A percentile compares a stretch with the other conserved stretches of the same genome.
Evolutionary conservation across 2,113 vertebrate genomes (phyloP).

Genomic region (Rhodinocichla rosea): DNA sequence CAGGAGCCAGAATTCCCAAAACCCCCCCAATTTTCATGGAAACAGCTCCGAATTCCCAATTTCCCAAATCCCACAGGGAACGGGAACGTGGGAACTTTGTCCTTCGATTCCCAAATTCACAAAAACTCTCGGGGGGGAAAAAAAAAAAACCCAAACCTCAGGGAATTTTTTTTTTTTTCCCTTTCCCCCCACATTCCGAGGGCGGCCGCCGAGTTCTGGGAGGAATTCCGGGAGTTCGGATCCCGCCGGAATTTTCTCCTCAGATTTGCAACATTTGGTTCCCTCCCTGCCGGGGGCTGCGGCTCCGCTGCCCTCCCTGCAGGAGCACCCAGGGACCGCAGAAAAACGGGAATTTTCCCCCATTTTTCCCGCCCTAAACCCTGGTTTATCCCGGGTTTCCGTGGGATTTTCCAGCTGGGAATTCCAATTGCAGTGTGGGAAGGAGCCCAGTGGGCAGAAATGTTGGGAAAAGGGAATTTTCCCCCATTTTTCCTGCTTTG

Average conservation of each 20-base stretch:
- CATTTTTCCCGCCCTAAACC: not conserved
- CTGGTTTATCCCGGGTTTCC: not conserved
- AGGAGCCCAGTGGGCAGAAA: too few relatives aligned
- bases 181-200: not conserved
- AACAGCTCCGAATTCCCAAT: not conserved
- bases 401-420: too few relatives aligned
- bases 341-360: not conserved
- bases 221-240: not conserved
- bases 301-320: not conserved
- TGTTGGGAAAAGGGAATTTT: too few relatives aligned
- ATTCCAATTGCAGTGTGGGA: too few relatives aligned
- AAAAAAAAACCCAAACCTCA: too few relatives aligned
- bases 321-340: rapidly evolving
- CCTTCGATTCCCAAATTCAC: not conserved
- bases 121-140: too few relatives aligned
- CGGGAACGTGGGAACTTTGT: rapidly evolving
- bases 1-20: not conserved
- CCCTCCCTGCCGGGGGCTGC: not conserved
- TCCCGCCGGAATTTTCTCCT: not conserved
- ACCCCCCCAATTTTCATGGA: rapidly evolving
- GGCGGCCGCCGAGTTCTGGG: not conserved
- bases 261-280: not conserved
- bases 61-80: not conserved
- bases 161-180: not conserved
- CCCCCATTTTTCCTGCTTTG: not conserved